Base-by-base conservation (phyloP, 2,113 vertebrate genomes). In the Neolamprologus devosi region DNA sequence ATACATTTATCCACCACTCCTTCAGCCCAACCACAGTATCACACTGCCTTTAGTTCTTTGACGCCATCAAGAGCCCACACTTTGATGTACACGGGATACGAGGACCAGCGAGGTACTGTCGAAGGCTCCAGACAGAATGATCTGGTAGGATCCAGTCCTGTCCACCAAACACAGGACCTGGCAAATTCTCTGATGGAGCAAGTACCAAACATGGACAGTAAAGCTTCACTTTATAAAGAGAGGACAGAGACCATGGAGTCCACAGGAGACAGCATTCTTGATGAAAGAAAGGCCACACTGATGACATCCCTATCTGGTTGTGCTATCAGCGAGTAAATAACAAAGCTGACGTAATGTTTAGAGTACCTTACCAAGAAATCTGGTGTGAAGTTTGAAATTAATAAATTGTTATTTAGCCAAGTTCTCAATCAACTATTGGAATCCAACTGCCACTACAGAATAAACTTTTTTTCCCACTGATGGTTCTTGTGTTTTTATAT, bases 41-140 rank as follows among this genome's bases (percentile, higher is more conserved):
- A 94, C 81, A 92, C 91, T 2, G 88, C 94, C 5, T 90, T 96
- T 53, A 95, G 94, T 87, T 88, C 95, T 10, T 83, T 95, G 28
- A 37, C 26, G 17, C 68, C 93, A 45, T 54, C 88, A 49, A 89
- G 83, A 84, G 86, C 49, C 53, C 93, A 90, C 82, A 79, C 81
- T 21, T 83, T 92, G 26, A 4, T 84, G 2, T 89, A 82, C 80
- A 70, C 70, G 1, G 89, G 80, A 12, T 89, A 87, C 45, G 88
- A 86, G 19, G 8, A 47, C 68, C 90, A 90, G 6, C 87, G 55
- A 57, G 83, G 88, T 6, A 87, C 83, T 9, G 37, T 80, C 21
- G 78, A 19, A n/a, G 87, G 93, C 5, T 80, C 87, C 10, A 95
- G 94, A 88, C 94, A 93, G 55, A 95, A 93, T 47, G 90, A 95